Percentiles rank a stretch among this genome's conserved stretches.
phyloP scores from a whole-genome alignment of 2,888 invertebrate genomes.

The Branchellion lobata region DNA sequence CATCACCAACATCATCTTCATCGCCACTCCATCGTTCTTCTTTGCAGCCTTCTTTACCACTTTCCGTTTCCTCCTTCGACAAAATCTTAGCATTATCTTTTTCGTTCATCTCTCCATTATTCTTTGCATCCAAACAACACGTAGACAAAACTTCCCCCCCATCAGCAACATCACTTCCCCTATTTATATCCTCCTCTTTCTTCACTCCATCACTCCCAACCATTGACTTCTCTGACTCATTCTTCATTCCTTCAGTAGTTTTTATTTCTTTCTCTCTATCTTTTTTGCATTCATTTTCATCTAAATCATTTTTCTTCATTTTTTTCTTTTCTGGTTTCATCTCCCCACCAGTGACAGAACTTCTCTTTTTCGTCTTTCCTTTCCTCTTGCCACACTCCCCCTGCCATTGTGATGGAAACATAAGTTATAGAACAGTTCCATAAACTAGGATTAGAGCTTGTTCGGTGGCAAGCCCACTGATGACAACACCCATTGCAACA shows the following conservation, averaged over 20 bases:
- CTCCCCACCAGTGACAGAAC: neutral
- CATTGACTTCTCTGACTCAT: conserved; percentile 17
- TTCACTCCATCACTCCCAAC: neutral
- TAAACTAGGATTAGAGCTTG: too few relatives aligned
- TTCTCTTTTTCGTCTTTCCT: conserved; percentile 47
- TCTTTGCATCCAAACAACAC: neutral
- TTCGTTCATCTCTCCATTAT: neutral
- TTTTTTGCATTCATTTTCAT: too few relatives aligned
- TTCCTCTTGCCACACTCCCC: too few relatives aligned
- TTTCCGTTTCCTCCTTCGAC: too few relatives aligned
- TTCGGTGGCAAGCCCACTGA: too few relatives aligned
- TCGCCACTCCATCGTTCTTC: neutral
- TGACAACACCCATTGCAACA: too few relatives aligned
- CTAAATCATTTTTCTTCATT: too few relatives aligned
- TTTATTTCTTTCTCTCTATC: too few relatives aligned
- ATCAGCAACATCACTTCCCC: neutral
- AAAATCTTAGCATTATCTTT: too few relatives aligned
- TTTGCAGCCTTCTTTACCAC: neutral
- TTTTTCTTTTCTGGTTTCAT: neutral
- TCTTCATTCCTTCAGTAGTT: neutral
- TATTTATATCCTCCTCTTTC: conserved; percentile 1
- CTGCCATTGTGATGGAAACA: too few relatives aligned
- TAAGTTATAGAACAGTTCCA: too few relatives aligned
- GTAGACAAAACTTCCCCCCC: neutral
- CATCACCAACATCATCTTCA: neutral